phyloP scores from a whole-genome alignment of 1,140 invertebrate genomes.

The Orussus abietinus region DNA sequence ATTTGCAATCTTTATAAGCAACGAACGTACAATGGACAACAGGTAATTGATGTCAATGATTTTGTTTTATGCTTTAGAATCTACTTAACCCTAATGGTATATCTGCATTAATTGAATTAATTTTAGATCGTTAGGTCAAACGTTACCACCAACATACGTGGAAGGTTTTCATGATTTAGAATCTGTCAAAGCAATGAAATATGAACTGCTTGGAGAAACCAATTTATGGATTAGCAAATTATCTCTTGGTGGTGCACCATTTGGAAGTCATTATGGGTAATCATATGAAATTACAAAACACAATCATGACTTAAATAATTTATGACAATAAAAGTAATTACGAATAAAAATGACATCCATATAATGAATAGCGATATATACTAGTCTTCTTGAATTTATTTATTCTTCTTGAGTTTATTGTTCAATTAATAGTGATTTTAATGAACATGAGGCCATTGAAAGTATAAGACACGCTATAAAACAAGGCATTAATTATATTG shows the following conservation, averaged over 20 bases:
- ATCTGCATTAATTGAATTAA: too few relatives aligned
- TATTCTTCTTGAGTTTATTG: neutral
- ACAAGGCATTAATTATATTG: slow-evolving; percentile 85
- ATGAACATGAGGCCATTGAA: slow-evolving; percentile 63
- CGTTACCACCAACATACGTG: slow-evolving; percentile 53
- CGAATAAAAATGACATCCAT: too few relatives aligned
- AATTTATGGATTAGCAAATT: slow-evolving; percentile 59
- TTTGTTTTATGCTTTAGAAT: too few relatives aligned
- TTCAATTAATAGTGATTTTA: slow-evolving; percentile 1
- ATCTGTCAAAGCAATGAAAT: slow-evolving; percentile 54
- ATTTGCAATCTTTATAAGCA: too few relatives aligned
- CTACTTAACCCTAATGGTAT: too few relatives aligned
- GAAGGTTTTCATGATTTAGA: slow-evolving; percentile 58
- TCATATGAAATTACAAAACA: slow-evolving; percentile 14
- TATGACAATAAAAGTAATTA: neutral
- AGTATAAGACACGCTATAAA: slow-evolving; percentile 69
- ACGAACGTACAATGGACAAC: too few relatives aligned
- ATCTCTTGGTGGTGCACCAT: slow-evolving; percentile 56
- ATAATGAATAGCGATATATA: too few relatives aligned
- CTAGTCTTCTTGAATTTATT: too few relatives aligned
- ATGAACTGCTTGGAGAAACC: slow-evolving; percentile 57
- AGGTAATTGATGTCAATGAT: too few relatives aligned
- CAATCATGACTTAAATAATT: slow-evolving; percentile 1
- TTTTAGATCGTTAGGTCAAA: too few relatives aligned
- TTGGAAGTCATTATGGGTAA: slow-evolving; percentile 50